Evolutionary conservation across 2,888 invertebrate species (phyloP).

Genomic region (Teleogryllus oceanicus): DNA sequence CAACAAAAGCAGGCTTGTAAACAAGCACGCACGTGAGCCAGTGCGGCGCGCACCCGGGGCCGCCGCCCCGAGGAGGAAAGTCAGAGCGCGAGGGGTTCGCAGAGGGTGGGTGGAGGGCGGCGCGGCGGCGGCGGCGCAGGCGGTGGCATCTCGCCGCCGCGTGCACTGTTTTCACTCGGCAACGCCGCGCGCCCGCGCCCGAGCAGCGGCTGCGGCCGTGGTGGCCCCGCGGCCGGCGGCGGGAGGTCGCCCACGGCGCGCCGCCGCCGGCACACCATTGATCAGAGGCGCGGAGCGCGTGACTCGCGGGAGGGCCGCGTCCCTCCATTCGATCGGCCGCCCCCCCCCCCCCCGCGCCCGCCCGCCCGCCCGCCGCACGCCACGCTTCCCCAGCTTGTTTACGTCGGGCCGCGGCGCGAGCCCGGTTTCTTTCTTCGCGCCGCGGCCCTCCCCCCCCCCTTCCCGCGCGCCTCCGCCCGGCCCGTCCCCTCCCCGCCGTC

Average conservation of each 20-base stretch:
- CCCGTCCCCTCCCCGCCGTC: not conserved
- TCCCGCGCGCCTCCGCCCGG: not conserved
- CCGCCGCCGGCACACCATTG: not conserved
- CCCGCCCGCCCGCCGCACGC: no score
- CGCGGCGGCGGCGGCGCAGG: not conserved
- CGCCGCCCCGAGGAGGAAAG: not conserved
- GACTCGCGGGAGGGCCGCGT: no score
- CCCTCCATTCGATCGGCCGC: not conserved
- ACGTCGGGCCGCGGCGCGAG: not conserved
- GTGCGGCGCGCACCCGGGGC: no score
- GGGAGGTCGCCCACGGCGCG: not conserved
- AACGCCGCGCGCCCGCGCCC: not conserved
- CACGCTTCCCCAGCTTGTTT: no score
- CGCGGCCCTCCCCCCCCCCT: not conserved
- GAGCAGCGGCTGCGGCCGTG: not conserved
- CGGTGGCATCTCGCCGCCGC: not conserved
- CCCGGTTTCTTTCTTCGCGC: not conserved
- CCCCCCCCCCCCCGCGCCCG: not conserved
- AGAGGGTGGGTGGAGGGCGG: not conserved
- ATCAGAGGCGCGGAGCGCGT: not conserved
- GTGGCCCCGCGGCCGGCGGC: not conserved
- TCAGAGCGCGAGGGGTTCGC: not conserved
- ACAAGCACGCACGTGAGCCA: no score
- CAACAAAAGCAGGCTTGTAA: no score
- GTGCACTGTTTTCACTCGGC: not conserved